These are phyloP conservation scores for Sylvilagus floridanus DNA, from an alignment of 2,797 vertebrate genomes.

Conservation along the genomic window DNA sequence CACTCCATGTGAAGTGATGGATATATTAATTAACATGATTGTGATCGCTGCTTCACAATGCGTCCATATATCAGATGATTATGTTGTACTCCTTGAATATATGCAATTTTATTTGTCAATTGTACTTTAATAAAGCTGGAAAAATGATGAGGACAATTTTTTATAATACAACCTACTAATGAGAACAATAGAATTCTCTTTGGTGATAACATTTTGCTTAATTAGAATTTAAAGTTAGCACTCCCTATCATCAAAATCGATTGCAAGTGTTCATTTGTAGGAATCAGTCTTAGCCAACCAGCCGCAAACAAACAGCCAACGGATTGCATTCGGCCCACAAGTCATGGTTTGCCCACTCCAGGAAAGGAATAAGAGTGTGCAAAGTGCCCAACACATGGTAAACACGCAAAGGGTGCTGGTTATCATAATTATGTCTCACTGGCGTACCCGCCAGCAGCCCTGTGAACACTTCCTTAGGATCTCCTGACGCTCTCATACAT, in stretches of 20 bases:
- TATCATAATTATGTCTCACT: not conserved
- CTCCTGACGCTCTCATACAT: not conserved
- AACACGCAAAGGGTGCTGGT: not conserved
- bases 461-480: not conserved
- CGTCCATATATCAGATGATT: not conserved
- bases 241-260: not conserved
- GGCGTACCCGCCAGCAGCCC: not conserved
- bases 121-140: not conserved
- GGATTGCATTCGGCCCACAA: not conserved
- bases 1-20: not conserved
- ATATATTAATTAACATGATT: not conserved
- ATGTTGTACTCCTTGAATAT: not conserved
- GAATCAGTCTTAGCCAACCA: not conserved
- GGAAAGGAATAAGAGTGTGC: not conserved
- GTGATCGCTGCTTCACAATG: not conserved
- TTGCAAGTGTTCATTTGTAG: not conserved
- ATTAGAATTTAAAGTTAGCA: not conserved
- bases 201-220: not conserved
- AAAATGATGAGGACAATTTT: not conserved
- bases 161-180: not conserved
- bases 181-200: slow-evolving; percentile 12
- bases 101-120: not conserved
- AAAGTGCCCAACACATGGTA: not conserved
- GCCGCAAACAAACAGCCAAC: not conserved
- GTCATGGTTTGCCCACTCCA: not conserved